These are phyloP conservation scores for Eurystomus glaucurus DNA, from an alignment of 2,797 vertebrate genomes.

Conservation along the genomic window DNA sequence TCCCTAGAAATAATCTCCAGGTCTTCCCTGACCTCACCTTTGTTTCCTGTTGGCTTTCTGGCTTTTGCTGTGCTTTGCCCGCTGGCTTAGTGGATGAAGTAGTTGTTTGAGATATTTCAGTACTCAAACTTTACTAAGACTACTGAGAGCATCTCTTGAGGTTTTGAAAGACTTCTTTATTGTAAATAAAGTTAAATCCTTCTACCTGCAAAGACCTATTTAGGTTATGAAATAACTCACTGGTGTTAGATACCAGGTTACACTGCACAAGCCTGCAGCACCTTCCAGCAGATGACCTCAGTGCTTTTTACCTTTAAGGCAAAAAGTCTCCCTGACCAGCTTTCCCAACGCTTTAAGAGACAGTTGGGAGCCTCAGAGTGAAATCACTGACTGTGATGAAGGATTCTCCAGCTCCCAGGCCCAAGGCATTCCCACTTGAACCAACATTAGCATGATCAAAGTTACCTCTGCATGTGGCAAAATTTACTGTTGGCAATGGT, in stretches of 20 bases:
- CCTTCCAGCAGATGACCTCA: fast-evolving
- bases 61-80: neutral
- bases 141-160: neutral
- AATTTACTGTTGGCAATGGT: neutral
- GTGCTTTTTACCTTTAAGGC: neutral
- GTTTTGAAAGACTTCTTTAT: neutral
- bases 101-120: neutral
- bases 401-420: neutral
- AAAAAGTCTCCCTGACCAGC: neutral
- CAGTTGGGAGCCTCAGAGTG: neutral
- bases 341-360: neutral
- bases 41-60: neutral
- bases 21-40: neutral
- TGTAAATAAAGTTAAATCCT: neutral
- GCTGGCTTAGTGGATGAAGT: neutral
- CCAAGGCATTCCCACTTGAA: neutral
- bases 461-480: neutral
- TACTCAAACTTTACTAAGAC: neutral
- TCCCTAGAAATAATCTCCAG: neutral
- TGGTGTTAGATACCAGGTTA: neutral
- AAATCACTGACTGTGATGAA: neutral
- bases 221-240: neutral
- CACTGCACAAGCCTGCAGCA: neutral
- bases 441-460: neutral
- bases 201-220: neutral